These are phyloP conservation scores for Limnodromus scolopaceus DNA, from an alignment of 2,797 vertebrate genomes.

Conservation along the genomic window DNA sequence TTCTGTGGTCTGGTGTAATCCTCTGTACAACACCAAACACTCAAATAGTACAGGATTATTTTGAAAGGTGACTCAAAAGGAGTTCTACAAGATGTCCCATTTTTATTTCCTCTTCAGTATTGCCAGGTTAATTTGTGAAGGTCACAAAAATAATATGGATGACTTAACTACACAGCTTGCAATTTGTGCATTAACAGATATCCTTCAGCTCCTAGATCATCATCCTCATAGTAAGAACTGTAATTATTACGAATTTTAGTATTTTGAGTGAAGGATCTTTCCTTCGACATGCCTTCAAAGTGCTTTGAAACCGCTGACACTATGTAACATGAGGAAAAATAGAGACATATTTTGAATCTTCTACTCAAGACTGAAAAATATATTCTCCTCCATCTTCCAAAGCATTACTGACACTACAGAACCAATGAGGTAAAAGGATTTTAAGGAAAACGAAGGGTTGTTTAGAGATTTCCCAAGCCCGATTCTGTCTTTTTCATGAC, in stretches of 20 bases:
- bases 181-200: not conserved
- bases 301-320: not conserved
- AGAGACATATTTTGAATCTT: not conserved
- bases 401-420: not conserved
- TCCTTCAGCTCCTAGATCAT: not conserved
- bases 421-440: not conserved
- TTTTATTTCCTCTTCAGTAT: not conserved
- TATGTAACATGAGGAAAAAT: not conserved
- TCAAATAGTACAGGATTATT: not conserved
- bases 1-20: not conserved
- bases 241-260: not conserved
- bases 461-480: fast-evolving
- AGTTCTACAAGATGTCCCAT: not conserved
- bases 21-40: not conserved
- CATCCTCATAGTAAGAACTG: not conserved
- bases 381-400: not conserved
- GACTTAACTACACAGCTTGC: not conserved
- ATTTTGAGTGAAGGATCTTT: not conserved
- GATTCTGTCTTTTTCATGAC: not conserved
- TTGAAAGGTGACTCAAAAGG: not conserved
- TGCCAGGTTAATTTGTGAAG: not conserved
- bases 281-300: not conserved
- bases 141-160: not conserved
- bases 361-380: not conserved
- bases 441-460: not conserved